These are phyloP conservation scores for Phrynocephalus vlangalii DNA, from an alignment of 2,797 vertebrate species.

Conservation along the genomic window DNA sequence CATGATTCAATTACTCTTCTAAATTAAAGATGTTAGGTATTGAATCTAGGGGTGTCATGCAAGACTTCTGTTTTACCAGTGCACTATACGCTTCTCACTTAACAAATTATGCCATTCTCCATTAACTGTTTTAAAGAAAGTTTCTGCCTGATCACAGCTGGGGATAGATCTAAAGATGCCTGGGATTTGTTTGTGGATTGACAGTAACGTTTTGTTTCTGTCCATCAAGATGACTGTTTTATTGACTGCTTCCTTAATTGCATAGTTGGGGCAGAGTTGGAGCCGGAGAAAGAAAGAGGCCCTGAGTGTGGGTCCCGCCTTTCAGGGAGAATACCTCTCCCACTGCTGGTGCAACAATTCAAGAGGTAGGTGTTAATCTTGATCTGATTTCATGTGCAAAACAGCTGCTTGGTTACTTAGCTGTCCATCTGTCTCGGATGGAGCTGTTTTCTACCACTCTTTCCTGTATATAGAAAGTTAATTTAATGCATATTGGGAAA, in stretches of 20 bases:
- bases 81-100: neutral
- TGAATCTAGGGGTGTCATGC: neutral
- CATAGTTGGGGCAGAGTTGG: neutral
- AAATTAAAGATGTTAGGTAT: neutral
- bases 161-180: neutral
- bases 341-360: slow-evolving; percentile 39
- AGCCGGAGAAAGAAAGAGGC: neutral
- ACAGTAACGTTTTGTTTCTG: neutral
- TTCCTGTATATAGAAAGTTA: slow-evolving; percentile 75
- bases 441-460: slow-evolving; percentile 64
- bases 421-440: slow-evolving; percentile 73
- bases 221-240: neutral
- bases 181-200: neutral
- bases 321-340: slow-evolving; percentile 55
- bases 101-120: neutral
- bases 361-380: slow-evolving; percentile 75
- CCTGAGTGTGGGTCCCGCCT: slow-evolving; percentile 34
- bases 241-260: slow-evolving; percentile 5
- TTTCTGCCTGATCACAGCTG: neutral
- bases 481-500: slow-evolving; percentile 83
- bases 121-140: neutral
- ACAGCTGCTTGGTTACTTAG: slow-evolving; percentile 76
- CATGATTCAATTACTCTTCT: neutral
- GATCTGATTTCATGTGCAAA: slow-evolving; percentile 76
- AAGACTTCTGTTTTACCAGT: neutral